Evolutionary conservation across 1,140 invertebrate species (phyloP), one percentile per base, ranked within the genome.

Genomic region (Scaptomyza montana): DNA sequence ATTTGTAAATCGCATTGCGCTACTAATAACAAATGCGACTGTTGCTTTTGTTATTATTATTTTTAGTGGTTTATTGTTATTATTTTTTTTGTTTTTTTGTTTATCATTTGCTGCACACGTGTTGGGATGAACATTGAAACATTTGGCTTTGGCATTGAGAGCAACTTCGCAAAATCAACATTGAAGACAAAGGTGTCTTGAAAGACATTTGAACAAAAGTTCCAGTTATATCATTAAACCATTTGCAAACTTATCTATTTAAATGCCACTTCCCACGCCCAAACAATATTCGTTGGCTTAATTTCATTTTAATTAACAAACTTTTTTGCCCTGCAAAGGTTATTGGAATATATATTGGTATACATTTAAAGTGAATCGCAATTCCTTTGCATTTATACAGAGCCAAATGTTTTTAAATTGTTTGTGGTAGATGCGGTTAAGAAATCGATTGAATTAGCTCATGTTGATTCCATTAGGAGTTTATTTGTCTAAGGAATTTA

Each of bases 1-100:
- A 80, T 86, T 86, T 85, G 74, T 66, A 77, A 84, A 84, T 81
- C 76, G 76, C 82, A 85, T 79, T 86, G 76, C 70, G 73, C 76
- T 69, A 65, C 77, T 79, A 77, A 73, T 74, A 79, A 73, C 51
- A 78, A 77, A 78, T 73, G 36, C 54, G 57, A 62, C 57, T 39
- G 39, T 65, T 72, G 39, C 54, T 67, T 57, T 53, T 72, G 62
- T 51, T 71, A 21, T 51, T 59, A 59, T 46, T 63, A 53, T 51
- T 67, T 47, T 64, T 64, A 30, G 28, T 45, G 56, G 21, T 49
- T 59, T 41, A 25, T 19, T 65, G 47, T 55, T 75, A 57, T 47
- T 51, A 43, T 65, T 33, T 28, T 39, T 60, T n/a, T n/a, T 16
- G 16, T 59, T 77, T 60, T 77, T 86, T 69, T 80, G 85, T 54